These are phyloP conservation scores for Sycophaga agraensis DNA, from an alignment of 1,140 invertebrate species.

Conservation along the genomic window DNA sequence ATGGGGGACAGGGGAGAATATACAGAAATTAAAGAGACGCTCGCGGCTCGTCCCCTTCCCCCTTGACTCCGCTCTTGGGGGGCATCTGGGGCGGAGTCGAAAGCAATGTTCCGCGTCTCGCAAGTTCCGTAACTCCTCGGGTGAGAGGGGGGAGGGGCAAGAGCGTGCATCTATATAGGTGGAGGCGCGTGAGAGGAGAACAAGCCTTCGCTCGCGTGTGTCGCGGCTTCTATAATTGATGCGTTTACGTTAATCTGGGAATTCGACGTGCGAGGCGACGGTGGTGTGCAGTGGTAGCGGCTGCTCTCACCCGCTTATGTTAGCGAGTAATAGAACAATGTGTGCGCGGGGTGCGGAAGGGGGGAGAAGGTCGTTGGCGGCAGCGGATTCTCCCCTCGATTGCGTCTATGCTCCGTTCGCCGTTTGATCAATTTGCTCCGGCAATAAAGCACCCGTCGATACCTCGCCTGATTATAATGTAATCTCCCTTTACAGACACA, in stretches of 20 bases:
- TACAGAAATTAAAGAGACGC: too few relatives aligned
- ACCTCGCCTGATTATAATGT: too few relatives aligned
- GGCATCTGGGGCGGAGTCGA: conserved; percentile 25
- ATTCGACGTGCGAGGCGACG: conserved; percentile 13
- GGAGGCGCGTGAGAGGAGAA: background rate
- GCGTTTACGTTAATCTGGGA: conserved; percentile 29
- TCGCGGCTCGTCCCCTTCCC: background rate
- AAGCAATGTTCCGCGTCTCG: conserved; percentile 29
- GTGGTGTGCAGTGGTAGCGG: background rate
- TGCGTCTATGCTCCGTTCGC: background rate
- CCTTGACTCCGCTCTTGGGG: background rate
- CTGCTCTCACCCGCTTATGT: conserved; percentile 7
- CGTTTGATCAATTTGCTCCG: too few relatives aligned
- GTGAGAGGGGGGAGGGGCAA: background rate
- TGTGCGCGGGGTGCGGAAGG: background rate
- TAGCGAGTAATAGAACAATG: conserved; percentile 15
- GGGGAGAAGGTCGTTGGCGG: too few relatives aligned
- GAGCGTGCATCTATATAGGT: background rate
- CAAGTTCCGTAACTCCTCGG: conserved; percentile 23
- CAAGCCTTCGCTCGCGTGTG: background rate
- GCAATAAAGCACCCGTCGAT: too few relatives aligned
- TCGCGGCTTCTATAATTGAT: conserved; percentile 25
- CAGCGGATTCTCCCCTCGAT: conserved; percentile 13
- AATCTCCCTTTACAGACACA: too few relatives aligned
- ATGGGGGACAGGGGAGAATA: too few relatives aligned